A percentile compares a stretch with the other conserved stretches of the same genome.
These are phyloP conservation scores for Ophioninae sp. DNA, from an alignment of 2,888 invertebrate species.

Conservation along the genomic window DNA sequence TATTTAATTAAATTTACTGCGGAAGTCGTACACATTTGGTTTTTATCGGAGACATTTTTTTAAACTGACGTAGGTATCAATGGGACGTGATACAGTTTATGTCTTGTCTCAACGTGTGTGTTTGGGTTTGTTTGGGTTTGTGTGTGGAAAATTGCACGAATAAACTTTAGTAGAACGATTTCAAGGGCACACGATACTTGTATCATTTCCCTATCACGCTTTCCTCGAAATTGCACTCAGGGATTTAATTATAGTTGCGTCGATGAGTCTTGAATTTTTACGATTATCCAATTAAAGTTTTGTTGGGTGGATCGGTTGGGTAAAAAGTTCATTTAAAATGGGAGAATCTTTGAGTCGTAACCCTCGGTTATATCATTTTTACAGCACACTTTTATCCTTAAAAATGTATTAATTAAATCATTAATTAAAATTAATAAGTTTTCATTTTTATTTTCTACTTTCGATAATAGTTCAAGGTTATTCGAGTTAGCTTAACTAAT, in stretches of 20 bases:
- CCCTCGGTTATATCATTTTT: no score
- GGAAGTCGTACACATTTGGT: slow-evolving; percentile 42
- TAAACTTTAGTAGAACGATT: slow-evolving; percentile 1
- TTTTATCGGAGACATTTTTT: slow-evolving; percentile 11
- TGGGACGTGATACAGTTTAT: slow-evolving; percentile 35
- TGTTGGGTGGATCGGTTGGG: no score
- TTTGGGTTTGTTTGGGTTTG: not conserved
- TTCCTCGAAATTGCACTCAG: slow-evolving; percentile 43
- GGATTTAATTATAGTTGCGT: slow-evolving; percentile 38
- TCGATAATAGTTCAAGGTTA: no score
- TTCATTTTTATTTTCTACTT: no score
- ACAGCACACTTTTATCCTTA: no score
- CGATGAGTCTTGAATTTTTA: slow-evolving; percentile 31
- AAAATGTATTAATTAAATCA: no score
- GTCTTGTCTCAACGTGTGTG: not conserved
- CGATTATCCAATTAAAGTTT: not conserved
- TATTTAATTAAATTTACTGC: slow-evolving; percentile 56
- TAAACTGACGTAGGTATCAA: slow-evolving; percentile 43
- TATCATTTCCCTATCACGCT: slow-evolving; percentile 35
- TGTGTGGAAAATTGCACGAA: not conserved
- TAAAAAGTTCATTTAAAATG: no score
- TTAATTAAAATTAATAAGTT: no score
- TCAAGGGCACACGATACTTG: slow-evolving; percentile 8
- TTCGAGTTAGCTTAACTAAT: no score
- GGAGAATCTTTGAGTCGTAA: no score